phyloP scores from a whole-genome alignment of 2,797 vertebrate species.

The Dermochelys coriacea region DNA sequence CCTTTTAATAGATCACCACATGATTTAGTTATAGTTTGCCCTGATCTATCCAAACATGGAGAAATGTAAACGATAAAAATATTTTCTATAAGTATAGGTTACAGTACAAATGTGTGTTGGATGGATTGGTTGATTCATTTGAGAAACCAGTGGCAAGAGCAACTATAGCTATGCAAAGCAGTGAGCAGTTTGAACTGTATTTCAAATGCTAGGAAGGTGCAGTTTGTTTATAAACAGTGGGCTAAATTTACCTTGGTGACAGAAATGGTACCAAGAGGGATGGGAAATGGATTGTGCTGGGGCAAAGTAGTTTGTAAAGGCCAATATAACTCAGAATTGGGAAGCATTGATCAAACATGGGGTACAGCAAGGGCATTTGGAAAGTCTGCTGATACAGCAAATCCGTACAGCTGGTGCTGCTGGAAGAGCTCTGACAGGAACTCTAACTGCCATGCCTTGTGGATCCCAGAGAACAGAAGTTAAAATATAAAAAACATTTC shows the following conservation, averaged over 20 bases:
- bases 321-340: background rate
- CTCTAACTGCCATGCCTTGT: background rate
- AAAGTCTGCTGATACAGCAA: fast-evolving
- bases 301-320: background rate
- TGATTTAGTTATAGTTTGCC: background rate
- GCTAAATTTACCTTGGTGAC: background rate
- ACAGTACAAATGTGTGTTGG: background rate
- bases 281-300: background rate
- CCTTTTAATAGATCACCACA: background rate
- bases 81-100: background rate
- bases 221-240: background rate
- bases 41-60: background rate
- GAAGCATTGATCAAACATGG: background rate
- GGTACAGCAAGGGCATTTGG: background rate
- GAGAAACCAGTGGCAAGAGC: background rate
- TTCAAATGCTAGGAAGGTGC: background rate
- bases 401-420: fast-evolving
- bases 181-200: background rate
- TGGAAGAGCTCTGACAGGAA: background rate
- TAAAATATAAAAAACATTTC: background rate
- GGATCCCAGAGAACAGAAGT: background rate
- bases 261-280: background rate
- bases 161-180: background rate
- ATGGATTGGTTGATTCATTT: background rate
- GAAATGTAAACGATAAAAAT: background rate